These are phyloP conservation scores for Poeciliopsis turrubarensis DNA, from an alignment of 2,113 vertebrate genomes.

Conservation along the genomic window DNA sequence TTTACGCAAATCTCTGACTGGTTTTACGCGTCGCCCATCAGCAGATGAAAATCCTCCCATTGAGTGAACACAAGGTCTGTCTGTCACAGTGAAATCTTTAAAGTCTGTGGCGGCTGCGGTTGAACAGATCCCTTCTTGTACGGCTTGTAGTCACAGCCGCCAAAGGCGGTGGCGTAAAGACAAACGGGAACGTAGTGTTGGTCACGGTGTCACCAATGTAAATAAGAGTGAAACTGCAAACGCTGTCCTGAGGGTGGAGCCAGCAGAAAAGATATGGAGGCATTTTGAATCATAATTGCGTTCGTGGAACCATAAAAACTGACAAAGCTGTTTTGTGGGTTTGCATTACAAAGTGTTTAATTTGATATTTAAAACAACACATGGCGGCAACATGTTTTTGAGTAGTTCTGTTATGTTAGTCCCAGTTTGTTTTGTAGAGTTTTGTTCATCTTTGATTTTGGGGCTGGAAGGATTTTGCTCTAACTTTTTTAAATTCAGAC, in stretches of 20 bases:
- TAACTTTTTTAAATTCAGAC: too few relatives aligned
- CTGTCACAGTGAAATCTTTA: not conserved
- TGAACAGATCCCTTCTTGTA: not conserved
- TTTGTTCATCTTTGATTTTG: too few relatives aligned
- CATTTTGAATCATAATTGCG: not conserved
- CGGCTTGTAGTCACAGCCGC: not conserved
- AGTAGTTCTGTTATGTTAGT: too few relatives aligned
- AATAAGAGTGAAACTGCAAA: slow-evolving; percentile 17
- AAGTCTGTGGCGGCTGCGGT: not conserved
- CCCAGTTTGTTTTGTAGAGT: too few relatives aligned
- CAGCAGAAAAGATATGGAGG: slow-evolving; percentile 17
- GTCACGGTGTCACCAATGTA: not conserved
- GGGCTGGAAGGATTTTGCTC: too few relatives aligned
- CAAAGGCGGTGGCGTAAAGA: not conserved
- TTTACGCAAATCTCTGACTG: slow-evolving; percentile 17
- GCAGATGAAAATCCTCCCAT: slow-evolving; percentile 12
- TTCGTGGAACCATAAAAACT: not conserved
- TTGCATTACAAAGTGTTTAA: not conserved
- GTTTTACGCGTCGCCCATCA: slow-evolving; percentile 16
- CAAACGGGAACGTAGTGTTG: not conserved
- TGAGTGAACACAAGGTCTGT: slow-evolving; percentile 14
- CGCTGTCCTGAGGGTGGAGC: slow-evolving; percentile 44
- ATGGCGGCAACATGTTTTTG: too few relatives aligned
- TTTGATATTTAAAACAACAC: too few relatives aligned
- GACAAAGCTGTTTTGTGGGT: not conserved